phyloP scores from a whole-genome alignment of 2,888 invertebrate genomes.

The Amiota communis region DNA sequence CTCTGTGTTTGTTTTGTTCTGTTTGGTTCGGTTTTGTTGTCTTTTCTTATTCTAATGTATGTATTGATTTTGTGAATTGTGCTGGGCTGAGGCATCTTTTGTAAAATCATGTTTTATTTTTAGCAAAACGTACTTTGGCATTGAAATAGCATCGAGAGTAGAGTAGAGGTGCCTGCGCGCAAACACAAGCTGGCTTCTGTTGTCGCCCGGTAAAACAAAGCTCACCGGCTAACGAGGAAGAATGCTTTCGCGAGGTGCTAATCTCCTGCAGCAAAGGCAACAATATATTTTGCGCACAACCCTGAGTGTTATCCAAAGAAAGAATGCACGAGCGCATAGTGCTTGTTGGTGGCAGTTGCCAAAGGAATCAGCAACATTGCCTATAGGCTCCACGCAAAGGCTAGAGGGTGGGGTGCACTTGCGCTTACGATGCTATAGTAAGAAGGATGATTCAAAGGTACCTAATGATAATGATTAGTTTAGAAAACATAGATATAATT shows the following conservation, averaged over 20 bases:
- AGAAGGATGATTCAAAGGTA: slow-evolving; percentile 7
- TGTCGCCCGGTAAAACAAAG: neutral
- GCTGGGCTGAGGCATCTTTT: neutral
- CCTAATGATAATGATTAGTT: no score
- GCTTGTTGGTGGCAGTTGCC: neutral
- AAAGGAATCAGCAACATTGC: neutral
- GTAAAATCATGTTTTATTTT: slow-evolving; percentile 13
- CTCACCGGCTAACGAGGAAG: slow-evolving; percentile 4
- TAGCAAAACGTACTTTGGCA: slow-evolving; percentile 23
- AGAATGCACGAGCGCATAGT: neutral
- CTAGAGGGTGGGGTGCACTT: neutral
- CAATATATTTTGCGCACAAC: slow-evolving; percentile 8
- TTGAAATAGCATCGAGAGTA: neutral
- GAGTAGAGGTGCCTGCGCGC: neutral
- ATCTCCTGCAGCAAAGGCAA: slow-evolving; percentile 13
- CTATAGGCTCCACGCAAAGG: neutral
- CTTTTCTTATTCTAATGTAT: neutral
- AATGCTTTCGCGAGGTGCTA: slow-evolving; percentile 28
- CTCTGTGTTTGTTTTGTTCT: neutral
- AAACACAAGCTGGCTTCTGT: neutral
- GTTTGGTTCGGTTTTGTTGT: neutral
- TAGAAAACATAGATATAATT: neutral
- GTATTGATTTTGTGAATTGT: slow-evolving; percentile 24
- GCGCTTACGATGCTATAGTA: neutral
- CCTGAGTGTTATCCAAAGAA: neutral